Evolutionary conservation across 2,797 vertebrate species (phyloP), one percentile per base, ranked within the genome.

Genomic region (Nasua narica): DNA sequence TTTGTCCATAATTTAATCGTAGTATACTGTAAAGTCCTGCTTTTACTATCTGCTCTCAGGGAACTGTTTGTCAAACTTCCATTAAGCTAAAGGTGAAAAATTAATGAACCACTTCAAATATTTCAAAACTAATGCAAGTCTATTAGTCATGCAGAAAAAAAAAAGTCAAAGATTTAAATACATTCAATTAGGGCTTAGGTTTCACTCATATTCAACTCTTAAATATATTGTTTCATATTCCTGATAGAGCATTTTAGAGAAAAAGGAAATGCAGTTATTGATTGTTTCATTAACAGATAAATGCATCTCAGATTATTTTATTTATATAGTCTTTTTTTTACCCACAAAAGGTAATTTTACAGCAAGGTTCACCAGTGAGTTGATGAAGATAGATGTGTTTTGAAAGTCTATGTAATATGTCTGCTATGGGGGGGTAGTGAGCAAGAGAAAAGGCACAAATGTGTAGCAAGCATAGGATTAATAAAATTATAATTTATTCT

Each of bases 21-120:
- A n/a, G 25, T 89, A 19, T 82, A 76, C 89, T 97, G 0, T 96
- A 92, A 97, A 98, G 92, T 97, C 94, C 87, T 96, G 50, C 88
- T 97, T 98, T 97, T 95, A 97, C 87, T 97, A 93, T 96, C 95
- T 98, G 0, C 95, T 98, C 94, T 97, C 85, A 90, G 84, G 88
- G 96, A 98, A 98, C 95, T 98, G 95, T 98, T 98, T 98, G 96
- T 98, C 98, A 98, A 98, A 98, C 98, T 98, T 98, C 97, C 98
- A 97, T 98, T 98, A 98, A 97, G 96, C 93, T 98, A 97, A 98
- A 98, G 96, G 98, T 98, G 95, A 98, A 98, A 98, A 98, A 98
- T 98, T 98, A 98, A 98, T 98, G 98, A 98, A 92, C 95, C 97
- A 56, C 97, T 98, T 98, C 83, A 91, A 89, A 97, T 98, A 97